Base-by-base conservation (phyloP, 2,113 vertebrate genomes). In the Archilochus colubris region DNA sequence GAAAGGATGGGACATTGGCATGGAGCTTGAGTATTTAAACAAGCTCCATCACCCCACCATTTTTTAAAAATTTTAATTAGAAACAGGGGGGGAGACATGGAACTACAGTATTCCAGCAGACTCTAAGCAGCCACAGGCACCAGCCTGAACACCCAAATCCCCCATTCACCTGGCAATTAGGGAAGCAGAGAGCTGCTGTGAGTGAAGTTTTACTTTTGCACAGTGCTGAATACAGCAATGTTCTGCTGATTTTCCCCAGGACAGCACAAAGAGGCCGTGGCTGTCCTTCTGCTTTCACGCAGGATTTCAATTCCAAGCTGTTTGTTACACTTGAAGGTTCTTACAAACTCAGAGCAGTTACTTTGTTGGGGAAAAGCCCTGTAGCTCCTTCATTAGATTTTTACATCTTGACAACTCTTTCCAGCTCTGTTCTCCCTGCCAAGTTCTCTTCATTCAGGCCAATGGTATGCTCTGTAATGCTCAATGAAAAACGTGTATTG, bases 381-480 rank as follows among this genome's bases (percentile, higher is more conserved):
- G 91, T 89, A 86, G 93, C 82, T 93, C 94, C 89, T 94, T 91
- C 85, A 83, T 94, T 91, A 82, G 78, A 93, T 95, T 96, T 97
- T 93, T 91, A 94, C 73, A 93, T 95, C 93, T 95, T 95, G 95
- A 94, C 95, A 95, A 94, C 86, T 91, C 95, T 95, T 88, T 95
- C 90, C 92, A 97, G 93, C 88, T 94, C 86, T 91, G 82, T 95
- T 96, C 88, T 92, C 85, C 63, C 12, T 95, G 96, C 95, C 94
- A 97, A 94, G 61, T 88, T 89, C 67, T 88, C 93, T 78, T 86
- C 76, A 81, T 90, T 91, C 80, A 91, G 70, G 55, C 66, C 91
- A 88, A 53, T 75, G 72, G 72, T 70, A 91, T 2, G 30, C 53
- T 93, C 89, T 88, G 93, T 85, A 94, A 94, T 50, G 83, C 51